phyloP scores from a whole-genome alignment of 2,888 invertebrate genomes.

The Caenorhabditis virilis region DNA sequence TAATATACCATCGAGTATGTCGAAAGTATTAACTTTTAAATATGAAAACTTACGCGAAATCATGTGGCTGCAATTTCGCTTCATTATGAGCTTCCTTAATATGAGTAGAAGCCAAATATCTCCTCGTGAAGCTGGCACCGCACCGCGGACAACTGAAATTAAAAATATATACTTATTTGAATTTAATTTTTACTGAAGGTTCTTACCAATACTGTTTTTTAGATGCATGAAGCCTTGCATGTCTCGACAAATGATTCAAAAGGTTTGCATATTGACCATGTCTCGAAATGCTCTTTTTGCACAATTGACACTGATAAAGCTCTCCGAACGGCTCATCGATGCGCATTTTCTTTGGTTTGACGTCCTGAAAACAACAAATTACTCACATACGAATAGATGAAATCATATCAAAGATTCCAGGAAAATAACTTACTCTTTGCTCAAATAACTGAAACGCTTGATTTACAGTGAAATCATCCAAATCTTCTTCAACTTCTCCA shows the following conservation, averaged over 20 bases:
- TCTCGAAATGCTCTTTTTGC: conserved; percentile 36
- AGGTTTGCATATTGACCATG: conserved; percentile 45
- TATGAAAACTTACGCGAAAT: conserved; percentile 38
- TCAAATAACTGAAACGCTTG: conserved; percentile 30
- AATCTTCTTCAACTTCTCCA: conserved; percentile 26
- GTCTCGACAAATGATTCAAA: conserved; percentile 40
- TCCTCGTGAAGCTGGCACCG: conserved; percentile 31
- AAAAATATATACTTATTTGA: background rate
- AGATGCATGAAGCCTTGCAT: conserved; percentile 43
- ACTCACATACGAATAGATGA: no score
- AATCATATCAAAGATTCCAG: no score
- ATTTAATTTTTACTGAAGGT: background rate
- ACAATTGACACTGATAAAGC: conserved; percentile 35
- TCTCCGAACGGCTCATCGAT: conserved; percentile 35
- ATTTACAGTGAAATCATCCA: conserved; percentile 21
- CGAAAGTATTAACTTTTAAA: no score
- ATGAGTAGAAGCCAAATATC: conserved; percentile 36
- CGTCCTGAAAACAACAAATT: conserved; percentile 10
- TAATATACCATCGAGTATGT: no score
- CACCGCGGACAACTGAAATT: conserved; percentile 42
- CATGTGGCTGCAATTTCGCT: conserved; percentile 24
- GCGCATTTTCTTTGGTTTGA: conserved; percentile 12
- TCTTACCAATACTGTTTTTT: conserved; percentile 45
- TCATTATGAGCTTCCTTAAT: conserved; percentile 30
- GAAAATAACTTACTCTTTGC: conserved; percentile 6